phyloP scores from a whole-genome alignment of 2,888 invertebrate species.

The Thereva nobilitata region DNA sequence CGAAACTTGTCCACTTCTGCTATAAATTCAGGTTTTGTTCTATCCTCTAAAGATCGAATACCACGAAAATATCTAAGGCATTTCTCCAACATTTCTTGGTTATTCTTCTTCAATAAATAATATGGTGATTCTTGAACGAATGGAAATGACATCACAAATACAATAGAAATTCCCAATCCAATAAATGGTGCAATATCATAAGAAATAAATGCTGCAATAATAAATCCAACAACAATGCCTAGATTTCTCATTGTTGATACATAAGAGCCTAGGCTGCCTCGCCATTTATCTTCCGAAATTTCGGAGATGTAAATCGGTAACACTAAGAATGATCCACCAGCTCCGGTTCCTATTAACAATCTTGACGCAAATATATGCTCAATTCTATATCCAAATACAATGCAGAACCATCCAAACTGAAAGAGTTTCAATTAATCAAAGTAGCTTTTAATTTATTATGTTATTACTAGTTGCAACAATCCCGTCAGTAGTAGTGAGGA shows the following conservation, averaged over 20 bases:
- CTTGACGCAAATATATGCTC: constrained; percentile 52
- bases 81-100: constrained; percentile 50
- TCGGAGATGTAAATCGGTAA: constrained; percentile 53
- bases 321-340: constrained; percentile 50
- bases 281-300: constrained; percentile 47
- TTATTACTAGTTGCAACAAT: constrained; percentile 53
- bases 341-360: constrained; percentile 49
- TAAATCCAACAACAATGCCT: constrained; percentile 50
- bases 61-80: constrained; percentile 55
- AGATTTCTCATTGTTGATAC: constrained; percentile 49
- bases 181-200: constrained; percentile 48
- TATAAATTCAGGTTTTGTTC: constrained; percentile 48
- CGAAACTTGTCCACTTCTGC: constrained; percentile 48
- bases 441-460: background rate
- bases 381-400: constrained; percentile 52
- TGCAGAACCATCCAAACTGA: constrained; percentile 51
- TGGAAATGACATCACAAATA: constrained; percentile 50
- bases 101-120: constrained; percentile 47
- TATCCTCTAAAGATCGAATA: constrained; percentile 51
- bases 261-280: constrained; percentile 45
- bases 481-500: constrained; percentile 49
- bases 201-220: constrained; percentile 46
- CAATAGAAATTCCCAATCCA: constrained; percentile 48
- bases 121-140: constrained; percentile 54
- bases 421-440: constrained; percentile 18